Evolutionary conservation across 35 echinoderm and acorn worm genomes (phyloP), one percentile per base, ranked within the genome.

Genomic region (Eucidaris tribuloides): DNA sequence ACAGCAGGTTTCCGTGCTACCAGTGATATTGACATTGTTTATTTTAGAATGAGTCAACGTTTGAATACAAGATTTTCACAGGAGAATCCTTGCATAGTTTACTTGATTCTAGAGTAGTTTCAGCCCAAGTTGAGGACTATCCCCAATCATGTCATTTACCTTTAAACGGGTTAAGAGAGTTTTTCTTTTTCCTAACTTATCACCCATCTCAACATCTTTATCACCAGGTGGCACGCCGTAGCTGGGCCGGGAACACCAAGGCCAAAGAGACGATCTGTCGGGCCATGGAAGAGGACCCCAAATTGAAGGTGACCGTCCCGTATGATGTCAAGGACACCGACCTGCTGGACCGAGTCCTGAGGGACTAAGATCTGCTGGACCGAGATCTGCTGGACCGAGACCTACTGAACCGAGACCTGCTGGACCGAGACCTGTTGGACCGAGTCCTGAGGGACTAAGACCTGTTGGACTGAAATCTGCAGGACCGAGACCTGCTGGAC

Each of bases 261-360:
- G 90, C 96, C 30, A 82, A 90, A 41, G 87, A 89, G 34, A 99
- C 96, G 23, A 90, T 99, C 25, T 90, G 96, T 62, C 76, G 63
- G 30, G 96, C 96, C 13, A 99, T 99, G 96, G 79, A 93, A 49
- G 82, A 78, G 5, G 92, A 99, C 50, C 77, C 61, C 31, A 99
- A 99, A 56, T 68, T 99, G 19, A 99, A 93, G 80, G 96, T 99
- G 28, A 99, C 96, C 2, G 9, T 98, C 42, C 95, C 95, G 6
- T 66, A 98, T 48, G 50, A 98, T 32, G 90, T 98, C 3, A 20
- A 98, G 46, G 83, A 96, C 42, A 58, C 61, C 17, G 62, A 46
- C 19, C 70, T 98, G 13, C 27, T 98, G 62, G 91, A 92, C 6
- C 79, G 90, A 39, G 90, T 91, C 30, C 92, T 98, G 19, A 5